These are phyloP conservation scores for Hippocampus mohnikei DNA, from an alignment of 2,113 vertebrate genomes.

Conservation along the genomic window DNA sequence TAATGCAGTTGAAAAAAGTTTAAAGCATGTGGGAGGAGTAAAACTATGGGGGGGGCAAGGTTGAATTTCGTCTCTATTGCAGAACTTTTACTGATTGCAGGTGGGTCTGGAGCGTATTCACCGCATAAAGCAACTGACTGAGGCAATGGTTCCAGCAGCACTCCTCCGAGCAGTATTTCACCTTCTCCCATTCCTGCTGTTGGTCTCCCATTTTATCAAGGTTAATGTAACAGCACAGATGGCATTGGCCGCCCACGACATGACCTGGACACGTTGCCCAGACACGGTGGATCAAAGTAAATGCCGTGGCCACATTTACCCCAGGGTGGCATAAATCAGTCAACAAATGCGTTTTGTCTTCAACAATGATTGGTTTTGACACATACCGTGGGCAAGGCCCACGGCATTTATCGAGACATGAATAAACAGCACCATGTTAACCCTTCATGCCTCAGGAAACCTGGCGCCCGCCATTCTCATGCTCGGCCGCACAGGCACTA, in stretches of 20 bases:
- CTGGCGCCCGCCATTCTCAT: slow-evolving; percentile 26
- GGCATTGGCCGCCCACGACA: slow-evolving; percentile 38
- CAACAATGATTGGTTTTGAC: slow-evolving; percentile 53
- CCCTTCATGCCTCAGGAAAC: slow-evolving; percentile 48
- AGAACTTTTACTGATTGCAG: too few species aligned
- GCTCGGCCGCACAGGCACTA: slow-evolving; percentile 22
- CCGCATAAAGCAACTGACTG: neutral
- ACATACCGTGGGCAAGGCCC: slow-evolving; percentile 43
- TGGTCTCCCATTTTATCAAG: slow-evolving; percentile 26
- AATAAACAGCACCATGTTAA: slow-evolving; percentile 51
- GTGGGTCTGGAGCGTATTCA: neutral
- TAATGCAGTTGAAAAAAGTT: too few species aligned
- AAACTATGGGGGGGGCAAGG: too few species aligned
- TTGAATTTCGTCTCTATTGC: too few species aligned
- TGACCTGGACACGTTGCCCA: slow-evolving; percentile 44
- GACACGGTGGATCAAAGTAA: slow-evolving; percentile 38
- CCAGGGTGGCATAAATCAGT: slow-evolving; percentile 29
- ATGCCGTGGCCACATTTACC: slow-evolving; percentile 18
- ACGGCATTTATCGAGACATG: slow-evolving; percentile 36
- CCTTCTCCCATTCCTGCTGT: slow-evolving; percentile 25
- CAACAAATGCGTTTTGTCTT: slow-evolving; percentile 49
- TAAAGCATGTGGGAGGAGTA: too few species aligned
- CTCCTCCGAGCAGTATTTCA: slow-evolving; percentile 20
- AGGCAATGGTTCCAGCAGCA: neutral
- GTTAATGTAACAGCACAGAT: slow-evolving; percentile 50